Conservation (phyloP, 2,797 vertebrate species). For the Brachyrhaphis roseni region DNA sequence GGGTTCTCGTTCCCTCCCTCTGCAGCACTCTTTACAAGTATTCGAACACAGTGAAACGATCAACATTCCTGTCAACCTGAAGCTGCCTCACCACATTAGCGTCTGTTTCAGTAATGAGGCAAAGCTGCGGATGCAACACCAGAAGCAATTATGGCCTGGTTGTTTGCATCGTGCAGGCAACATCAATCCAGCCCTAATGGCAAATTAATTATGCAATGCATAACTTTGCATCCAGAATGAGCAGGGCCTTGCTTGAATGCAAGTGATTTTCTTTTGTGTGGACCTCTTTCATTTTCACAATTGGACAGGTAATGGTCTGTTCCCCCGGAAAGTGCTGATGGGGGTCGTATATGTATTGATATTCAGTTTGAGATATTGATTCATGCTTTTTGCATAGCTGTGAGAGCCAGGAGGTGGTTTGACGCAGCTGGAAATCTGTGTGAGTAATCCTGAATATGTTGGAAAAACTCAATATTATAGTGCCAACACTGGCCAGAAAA, state of each 20-base stretch:
- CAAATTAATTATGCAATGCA: conserved; percentile 79
- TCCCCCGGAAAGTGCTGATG: conserved; percentile 10
- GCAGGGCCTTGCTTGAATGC: conserved; percentile 40
- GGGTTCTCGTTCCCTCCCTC: background rate
- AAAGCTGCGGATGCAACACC: conserved; percentile 67
- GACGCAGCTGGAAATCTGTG: conserved; percentile 33
- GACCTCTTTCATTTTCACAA: conserved; percentile 36
- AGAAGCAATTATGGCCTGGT: conserved; percentile 73
- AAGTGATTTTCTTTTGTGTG: conserved; percentile 42
- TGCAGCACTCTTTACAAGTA: conserved; percentile 3
- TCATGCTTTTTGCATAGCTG: background rate
- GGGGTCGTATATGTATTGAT: conserved; percentile 37
- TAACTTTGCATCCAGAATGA: conserved; percentile 73
- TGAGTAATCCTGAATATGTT: conserved; percentile 17
- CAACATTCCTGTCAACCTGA: conserved; percentile 66
- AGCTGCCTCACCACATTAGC: conserved; percentile 68
- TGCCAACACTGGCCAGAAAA: background rate
- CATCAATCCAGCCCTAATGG: conserved; percentile 77
- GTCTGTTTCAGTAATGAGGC: conserved; percentile 78
- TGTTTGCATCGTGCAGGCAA: conserved; percentile 67
- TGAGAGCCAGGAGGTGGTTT: conserved; percentile 8
- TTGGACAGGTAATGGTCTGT: conserved; percentile 37
- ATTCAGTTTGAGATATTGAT: conserved; percentile 33
- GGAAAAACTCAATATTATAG: background rate
- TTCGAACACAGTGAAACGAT: conserved; percentile 14